Evolutionary conservation across 2,113 vertebrate genomes (phyloP).

Genomic region (Petromus typicus): DNA sequence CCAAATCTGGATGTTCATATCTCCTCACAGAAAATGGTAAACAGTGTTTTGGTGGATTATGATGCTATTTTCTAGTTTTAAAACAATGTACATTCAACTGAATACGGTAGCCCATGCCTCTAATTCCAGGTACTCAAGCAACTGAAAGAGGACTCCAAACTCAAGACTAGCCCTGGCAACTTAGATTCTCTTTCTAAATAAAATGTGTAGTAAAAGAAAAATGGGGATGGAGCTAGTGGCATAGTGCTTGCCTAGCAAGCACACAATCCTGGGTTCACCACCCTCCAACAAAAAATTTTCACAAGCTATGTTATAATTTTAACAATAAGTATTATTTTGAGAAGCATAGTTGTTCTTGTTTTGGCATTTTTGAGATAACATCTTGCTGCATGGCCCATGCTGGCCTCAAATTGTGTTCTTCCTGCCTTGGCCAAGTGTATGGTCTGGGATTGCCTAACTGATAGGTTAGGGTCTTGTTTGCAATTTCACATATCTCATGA

Average conservation of each 20-base stretch:
- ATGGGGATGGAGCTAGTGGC: background rate
- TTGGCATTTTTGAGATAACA: background rate
- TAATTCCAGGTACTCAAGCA: background rate
- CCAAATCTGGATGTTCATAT: background rate
- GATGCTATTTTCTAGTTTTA: background rate
- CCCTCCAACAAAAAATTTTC: background rate
- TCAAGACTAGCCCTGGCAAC: background rate
- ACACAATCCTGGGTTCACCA: background rate
- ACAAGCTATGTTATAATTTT: background rate
- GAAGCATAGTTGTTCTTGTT: no score
- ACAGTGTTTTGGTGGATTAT: background rate
- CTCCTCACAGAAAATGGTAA: background rate
- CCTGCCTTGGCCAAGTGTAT: background rate
- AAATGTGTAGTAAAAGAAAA: background rate
- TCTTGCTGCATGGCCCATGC: background rate
- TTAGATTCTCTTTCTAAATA: background rate
- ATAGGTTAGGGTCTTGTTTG: background rate
- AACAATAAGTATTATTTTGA: background rate
- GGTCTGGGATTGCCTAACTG: background rate
- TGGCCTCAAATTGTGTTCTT: background rate
- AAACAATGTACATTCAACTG: background rate
- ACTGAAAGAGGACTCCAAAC: background rate
- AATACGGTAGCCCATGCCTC: background rate
- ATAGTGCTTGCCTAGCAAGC: background rate
- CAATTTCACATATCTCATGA: background rate